Evolutionary conservation across 2,888 invertebrate species (phyloP).

Genomic region (Torymus tubicola): DNA sequence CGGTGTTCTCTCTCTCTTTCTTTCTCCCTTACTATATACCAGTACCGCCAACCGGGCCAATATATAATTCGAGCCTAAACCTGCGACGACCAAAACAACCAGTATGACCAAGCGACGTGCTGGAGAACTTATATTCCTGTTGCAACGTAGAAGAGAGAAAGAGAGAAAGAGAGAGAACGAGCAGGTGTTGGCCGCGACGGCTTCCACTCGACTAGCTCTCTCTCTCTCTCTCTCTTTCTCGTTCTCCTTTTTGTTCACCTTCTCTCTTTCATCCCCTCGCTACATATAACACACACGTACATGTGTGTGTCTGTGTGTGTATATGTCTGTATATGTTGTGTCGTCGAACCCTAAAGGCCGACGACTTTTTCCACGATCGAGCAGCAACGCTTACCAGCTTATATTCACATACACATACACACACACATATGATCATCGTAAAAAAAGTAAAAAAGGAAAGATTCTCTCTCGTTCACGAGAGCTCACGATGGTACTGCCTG

Average conservation of each 20-base stretch:
- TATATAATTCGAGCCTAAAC: constrained; percentile 27
- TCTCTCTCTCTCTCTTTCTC: constrained; percentile 10
- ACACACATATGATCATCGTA: not conserved
- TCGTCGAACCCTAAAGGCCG: constrained; percentile 62
- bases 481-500: not conserved
- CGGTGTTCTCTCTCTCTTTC: not conserved
- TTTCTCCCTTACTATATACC: no score
- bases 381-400: not conserved
- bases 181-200: constrained; percentile 53
- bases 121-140: no score
- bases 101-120: no score
- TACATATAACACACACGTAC: no score
- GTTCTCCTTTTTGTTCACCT: not conserved
- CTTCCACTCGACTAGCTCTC: constrained; percentile 35
- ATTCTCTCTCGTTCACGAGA: not conserved
- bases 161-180: constrained; percentile 6
- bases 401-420: no score
- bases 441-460: constrained; percentile 7
- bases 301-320: no score
- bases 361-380: constrained; percentile 55
- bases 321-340: no score
- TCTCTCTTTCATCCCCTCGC: constrained; percentile 48
- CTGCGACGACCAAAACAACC: not conserved
- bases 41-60: not conserved
- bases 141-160: not conserved